These are phyloP conservation scores for Tortricodes alternella DNA, from an alignment of 2,888 invertebrate species.

Conservation along the genomic window DNA sequence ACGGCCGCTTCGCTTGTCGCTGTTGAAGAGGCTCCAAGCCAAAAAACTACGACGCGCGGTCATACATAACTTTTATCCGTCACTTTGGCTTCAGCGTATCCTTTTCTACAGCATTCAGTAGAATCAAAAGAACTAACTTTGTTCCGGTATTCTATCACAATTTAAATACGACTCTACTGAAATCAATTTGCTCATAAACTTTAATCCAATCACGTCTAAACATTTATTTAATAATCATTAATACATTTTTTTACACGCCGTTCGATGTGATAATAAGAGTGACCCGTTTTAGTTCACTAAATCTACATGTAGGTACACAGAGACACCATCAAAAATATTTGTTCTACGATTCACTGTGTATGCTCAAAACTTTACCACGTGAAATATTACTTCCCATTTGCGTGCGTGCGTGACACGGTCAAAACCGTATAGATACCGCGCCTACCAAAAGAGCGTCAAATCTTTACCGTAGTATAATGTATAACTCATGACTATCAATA, in stretches of 20 bases:
- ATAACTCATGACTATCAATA: neutral
- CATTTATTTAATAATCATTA: conserved; percentile 14
- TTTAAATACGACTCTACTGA: conserved; percentile 12
- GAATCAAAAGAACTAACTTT: conserved; percentile 1
- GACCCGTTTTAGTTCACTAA: conserved; percentile 10
- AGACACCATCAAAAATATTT: conserved; percentile 29
- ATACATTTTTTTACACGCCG: conserved; percentile 15
- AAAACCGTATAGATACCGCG: no score
- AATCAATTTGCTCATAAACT: neutral
- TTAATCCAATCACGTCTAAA: conserved; percentile 15
- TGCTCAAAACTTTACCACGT: neutral
- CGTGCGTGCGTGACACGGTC: neutral
- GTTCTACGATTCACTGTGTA: conserved; percentile 18
- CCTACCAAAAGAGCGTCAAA: neutral
- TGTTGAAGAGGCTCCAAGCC: no score
- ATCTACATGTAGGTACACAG: conserved; percentile 21
- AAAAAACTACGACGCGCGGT: conserved; percentile 1
- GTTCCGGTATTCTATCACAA: conserved; percentile 22
- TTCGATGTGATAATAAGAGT: neutral
- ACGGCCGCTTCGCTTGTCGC: no score
- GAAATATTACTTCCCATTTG: neutral
- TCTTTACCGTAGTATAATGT: neutral
- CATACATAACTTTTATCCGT: conserved; percentile 1
- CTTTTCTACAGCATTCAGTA: conserved; percentile 4
- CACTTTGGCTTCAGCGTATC: neutral